Evolutionary conservation across 2,888 invertebrate genomes (phyloP).

Genomic region (Spatulosminthurus flaviceps): DNA sequence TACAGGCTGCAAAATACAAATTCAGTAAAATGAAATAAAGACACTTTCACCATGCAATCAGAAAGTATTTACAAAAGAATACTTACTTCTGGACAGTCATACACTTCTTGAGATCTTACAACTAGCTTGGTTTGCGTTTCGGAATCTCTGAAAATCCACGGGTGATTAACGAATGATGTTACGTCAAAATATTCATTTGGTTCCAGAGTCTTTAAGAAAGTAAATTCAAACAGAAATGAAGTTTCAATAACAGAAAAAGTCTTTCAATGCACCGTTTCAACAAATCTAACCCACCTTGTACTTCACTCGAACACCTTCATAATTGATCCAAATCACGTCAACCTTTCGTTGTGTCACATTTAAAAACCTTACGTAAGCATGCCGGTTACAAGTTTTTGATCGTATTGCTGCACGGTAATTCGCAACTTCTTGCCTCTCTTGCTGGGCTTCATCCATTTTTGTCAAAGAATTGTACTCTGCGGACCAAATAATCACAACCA

Average conservation of each 20-base stretch:
- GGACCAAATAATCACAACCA: neutral
- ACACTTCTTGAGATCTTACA: slow-evolving; percentile 67
- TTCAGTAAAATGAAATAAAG: neutral
- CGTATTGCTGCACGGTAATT: slow-evolving; percentile 41
- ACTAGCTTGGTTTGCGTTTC: slow-evolving; percentile 75
- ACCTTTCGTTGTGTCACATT: slow-evolving; percentile 72
- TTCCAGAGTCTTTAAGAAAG: slow-evolving; percentile 63
- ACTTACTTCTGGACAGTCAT: slow-evolving; percentile 61
- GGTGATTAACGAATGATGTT: slow-evolving; percentile 82
- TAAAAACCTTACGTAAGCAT: slow-evolving; percentile 72
- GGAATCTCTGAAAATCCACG: slow-evolving; percentile 83
- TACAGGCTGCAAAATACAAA: slow-evolving; percentile 35
- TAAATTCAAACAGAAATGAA: no score
- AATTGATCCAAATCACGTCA: slow-evolving; percentile 82
- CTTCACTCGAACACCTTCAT: slow-evolving; percentile 69
- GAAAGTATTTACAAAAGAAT: neutral
- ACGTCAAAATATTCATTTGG: slow-evolving; percentile 71
- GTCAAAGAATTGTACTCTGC: neutral
- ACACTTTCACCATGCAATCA: neutral
- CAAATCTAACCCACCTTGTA: slow-evolving; percentile 58
- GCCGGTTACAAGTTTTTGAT: slow-evolving; percentile 65
- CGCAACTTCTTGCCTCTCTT: slow-evolving; percentile 35
- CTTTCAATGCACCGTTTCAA: no score
- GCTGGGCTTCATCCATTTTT: slow-evolving; percentile 27
- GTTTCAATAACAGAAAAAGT: no score